Evolutionary conservation across 2,113 vertebrate genomes (phyloP).

Genomic region (Tachycineta bicolor): DNA sequence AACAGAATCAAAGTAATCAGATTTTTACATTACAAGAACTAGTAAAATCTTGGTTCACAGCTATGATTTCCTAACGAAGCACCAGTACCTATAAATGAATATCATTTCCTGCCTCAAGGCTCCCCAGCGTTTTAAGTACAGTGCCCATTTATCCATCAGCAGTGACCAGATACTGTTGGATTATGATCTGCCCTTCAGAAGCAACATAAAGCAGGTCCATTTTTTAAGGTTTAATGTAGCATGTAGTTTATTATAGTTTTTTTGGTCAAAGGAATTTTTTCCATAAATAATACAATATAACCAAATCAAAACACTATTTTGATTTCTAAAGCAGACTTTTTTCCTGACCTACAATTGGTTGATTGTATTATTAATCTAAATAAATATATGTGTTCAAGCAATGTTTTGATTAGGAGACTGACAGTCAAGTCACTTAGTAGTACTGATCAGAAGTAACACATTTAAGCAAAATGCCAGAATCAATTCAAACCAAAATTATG

Average conservation of each 20-base stretch:
- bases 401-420: background rate
- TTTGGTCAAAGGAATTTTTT: conserved; percentile 19
- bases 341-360: background rate
- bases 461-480: background rate
- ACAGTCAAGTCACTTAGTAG: background rate
- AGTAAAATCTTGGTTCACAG: conserved; percentile 62
- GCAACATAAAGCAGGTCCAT: background rate
- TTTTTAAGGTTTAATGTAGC: conserved; percentile 23
- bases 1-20: conserved; percentile 62
- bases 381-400: background rate
- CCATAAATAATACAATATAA: conserved; percentile 29
- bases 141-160: background rate
- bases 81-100: conserved; percentile 52
- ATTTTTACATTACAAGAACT: conserved; percentile 60
- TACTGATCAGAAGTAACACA: background rate
- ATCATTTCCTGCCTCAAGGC: conserved; percentile 42
- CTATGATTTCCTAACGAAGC: conserved; percentile 54
- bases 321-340: background rate
- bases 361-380: conserved; percentile 17
- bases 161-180: conserved; percentile 31
- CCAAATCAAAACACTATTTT: conserved; percentile 25
- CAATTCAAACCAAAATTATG: background rate
- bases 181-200: conserved; percentile 20
- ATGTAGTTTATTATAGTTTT: conserved; percentile 27
- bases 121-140: conserved; percentile 15